These are phyloP conservation scores for Trachops cirrhosus DNA, from an alignment of 2,797 vertebrate species.

Conservation along the genomic window DNA sequence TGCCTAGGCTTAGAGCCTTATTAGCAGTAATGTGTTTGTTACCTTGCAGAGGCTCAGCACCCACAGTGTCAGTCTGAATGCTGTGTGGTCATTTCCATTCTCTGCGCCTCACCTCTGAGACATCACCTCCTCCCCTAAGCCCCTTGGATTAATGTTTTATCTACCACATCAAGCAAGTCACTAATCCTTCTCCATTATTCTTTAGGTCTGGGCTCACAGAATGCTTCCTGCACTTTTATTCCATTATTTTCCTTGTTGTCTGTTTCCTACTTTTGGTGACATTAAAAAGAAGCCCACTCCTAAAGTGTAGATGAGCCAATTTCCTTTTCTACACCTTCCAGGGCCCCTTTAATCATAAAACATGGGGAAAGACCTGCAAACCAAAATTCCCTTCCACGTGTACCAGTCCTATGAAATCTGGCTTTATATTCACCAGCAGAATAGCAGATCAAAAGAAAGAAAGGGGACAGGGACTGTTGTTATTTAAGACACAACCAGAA, in stretches of 20 bases:
- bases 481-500: constrained; percentile 52
- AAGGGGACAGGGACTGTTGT: background rate
- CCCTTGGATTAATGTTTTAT: constrained; percentile 55
- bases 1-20: background rate
- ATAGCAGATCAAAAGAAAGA: constrained; percentile 42
- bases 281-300: constrained; percentile 64
- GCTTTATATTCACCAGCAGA: constrained; percentile 30
- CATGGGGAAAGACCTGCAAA: constrained; percentile 61
- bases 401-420: constrained; percentile 54
- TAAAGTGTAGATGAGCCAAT: constrained; percentile 55
- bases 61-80: background rate
- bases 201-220: background rate
- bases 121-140: background rate
- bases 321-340: constrained; percentile 71
- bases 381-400: constrained; percentile 62
- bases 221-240: background rate
- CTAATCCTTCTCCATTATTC: constrained; percentile 30
- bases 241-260: background rate
- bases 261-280: constrained; percentile 60
- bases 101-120: background rate
- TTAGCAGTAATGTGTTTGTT: background rate
- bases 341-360: constrained; percentile 77
- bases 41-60: background rate
- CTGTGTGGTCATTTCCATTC: constrained; percentile 52
- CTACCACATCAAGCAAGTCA: background rate